phyloP scores from a whole-genome alignment of 2,113 vertebrate species.

The Microtus ochrogaster region DNA sequence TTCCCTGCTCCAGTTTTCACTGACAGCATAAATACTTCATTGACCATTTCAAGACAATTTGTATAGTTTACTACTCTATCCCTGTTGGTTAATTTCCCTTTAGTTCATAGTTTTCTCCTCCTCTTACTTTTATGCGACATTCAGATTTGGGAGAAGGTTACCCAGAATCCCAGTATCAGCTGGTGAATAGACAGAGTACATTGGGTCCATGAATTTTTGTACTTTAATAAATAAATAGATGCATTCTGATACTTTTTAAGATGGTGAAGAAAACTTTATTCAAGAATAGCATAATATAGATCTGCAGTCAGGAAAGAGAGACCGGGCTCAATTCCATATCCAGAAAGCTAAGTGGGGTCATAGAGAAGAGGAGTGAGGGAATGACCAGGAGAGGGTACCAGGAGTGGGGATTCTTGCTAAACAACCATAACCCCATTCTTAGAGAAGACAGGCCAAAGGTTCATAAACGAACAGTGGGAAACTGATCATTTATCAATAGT shows the following conservation, averaged over 20 bases:
- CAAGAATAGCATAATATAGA: not conserved
- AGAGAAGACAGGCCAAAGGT: not conserved
- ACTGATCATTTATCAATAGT: not conserved
- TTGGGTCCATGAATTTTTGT: not conserved
- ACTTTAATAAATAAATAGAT: not conserved
- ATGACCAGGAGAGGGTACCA: not conserved
- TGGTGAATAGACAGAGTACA: not conserved
- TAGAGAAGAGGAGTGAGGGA: not conserved
- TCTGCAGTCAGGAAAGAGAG: not conserved
- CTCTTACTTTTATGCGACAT: not conserved
- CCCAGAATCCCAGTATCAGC: not conserved
- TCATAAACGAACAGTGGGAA: rapidly evolving
- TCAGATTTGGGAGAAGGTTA: not conserved
- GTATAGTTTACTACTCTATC: not conserved
- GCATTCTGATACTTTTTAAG: not conserved
- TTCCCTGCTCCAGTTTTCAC: not conserved
- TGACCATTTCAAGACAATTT: not conserved
- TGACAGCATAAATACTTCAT: not conserved
- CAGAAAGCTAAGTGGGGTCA: not conserved
- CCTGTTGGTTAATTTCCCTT: constrained; percentile 2
- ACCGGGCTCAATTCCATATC: not conserved
- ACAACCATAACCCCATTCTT: not conserved
- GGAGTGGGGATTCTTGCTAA: not conserved
- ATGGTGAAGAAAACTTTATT: not conserved
- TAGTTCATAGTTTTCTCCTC: not conserved